Evolutionary conservation across 30 jellyfish, hydroid and myxozoan species (phyloP), one percentile per base, ranked within the genome.

Genomic region (Nemopilema nomurai): DNA sequence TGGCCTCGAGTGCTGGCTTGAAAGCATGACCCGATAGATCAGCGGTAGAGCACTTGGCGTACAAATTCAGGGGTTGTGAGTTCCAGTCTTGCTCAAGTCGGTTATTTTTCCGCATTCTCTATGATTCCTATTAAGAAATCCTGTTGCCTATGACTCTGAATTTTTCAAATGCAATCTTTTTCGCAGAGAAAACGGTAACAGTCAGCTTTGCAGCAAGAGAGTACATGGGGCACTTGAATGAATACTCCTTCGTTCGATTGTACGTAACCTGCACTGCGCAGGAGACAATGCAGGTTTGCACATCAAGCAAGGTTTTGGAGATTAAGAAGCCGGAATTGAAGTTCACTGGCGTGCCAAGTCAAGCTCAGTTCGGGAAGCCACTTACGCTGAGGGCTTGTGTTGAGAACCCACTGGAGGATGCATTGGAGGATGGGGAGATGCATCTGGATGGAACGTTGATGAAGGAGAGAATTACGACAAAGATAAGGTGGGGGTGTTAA

Each of bases 371-470:
- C 28, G 96, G 90, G 1, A 68, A 80, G 49, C 91, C 74, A 51
- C 27, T 49, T 27, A 73, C 41, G 41, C 8, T 93, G 63, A 74
- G 31, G 28, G 80, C 89, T 66, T 30, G 69, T 13, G 51, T 93
- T 41, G 63, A 51, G 28, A 93, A 93, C 65, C 97, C 97, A 19
- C 74, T 93, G 1, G 82, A 86, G 13, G 69, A 53, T 18, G 78
- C 68, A 20, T 72, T 93, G 82, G 85, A 94, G 3, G 83, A 71
- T 0, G 79, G 96, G 68, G 70, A 71, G 73, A 30, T 88, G 76
- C 87, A 79, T 68, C 33, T 93, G 0, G 99, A 93, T 84, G 99
- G 99, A 0, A 83, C 96, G 0, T 28, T 93, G 62, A 89, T 93
- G 91, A 74, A 79, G 69, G 96, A 89, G 53, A 75, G 97, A 53